Conservation (phyloP, 2,888 invertebrate genomes). For the Drosophila rubida region DNA sequence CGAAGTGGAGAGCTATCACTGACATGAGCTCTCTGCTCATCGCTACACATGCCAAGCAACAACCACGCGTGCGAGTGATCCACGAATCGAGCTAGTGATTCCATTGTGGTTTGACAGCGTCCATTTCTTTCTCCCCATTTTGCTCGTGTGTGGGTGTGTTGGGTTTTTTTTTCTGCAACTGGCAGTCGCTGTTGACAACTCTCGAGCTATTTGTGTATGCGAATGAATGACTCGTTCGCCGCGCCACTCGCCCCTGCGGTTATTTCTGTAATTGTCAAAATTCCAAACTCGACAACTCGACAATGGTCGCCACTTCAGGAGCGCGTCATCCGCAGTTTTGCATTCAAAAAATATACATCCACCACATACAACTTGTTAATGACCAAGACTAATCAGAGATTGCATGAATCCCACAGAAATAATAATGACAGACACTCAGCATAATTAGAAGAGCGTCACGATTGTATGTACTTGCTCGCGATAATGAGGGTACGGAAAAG, state of each 20-base stretch:
- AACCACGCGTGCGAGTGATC: constrained; percentile 38
- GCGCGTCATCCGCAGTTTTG: constrained; percentile 10
- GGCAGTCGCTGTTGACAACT: constrained; percentile 42
- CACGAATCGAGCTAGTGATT: constrained; percentile 49
- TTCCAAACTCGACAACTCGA: constrained; percentile 19
- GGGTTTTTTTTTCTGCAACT: constrained; percentile 1
- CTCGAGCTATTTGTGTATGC: constrained; percentile 45
- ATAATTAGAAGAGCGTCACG: not conserved
- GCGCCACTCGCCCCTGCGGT: constrained; percentile 34
- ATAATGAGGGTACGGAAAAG: too few relatives aligned
- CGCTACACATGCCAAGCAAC: constrained; percentile 27
- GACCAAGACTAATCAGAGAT: not conserved
- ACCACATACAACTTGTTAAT: not conserved
- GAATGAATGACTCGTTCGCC: constrained; percentile 13
- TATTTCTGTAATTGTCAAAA: constrained; percentile 41
- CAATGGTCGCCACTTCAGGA: too few relatives aligned
- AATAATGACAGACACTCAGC: not conserved
- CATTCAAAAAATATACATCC: not conserved
- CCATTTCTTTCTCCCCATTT: constrained; percentile 29
- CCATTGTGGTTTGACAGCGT: constrained; percentile 63
- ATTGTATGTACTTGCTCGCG: not conserved
- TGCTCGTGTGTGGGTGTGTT: too few relatives aligned
- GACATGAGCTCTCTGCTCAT: constrained; percentile 34
- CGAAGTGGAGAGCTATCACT: constrained; percentile 2
- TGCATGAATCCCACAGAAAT: not conserved